These are phyloP conservation scores for Lycocerus yunnanus DNA, from an alignment of 2,888 invertebrate species.

Conservation along the genomic window DNA sequence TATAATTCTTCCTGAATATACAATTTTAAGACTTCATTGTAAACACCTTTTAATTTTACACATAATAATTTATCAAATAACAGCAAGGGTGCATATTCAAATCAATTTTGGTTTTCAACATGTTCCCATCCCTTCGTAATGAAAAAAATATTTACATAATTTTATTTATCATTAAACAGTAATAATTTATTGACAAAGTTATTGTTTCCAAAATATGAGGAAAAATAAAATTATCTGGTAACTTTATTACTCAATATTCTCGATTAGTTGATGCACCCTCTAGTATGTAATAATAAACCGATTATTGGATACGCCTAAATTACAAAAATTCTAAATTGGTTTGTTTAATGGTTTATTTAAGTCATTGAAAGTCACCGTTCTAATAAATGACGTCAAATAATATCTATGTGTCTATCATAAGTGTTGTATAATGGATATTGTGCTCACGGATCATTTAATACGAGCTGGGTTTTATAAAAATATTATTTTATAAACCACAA, in stretches of 20 bases:
- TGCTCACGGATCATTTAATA: slow-evolving; percentile 5
- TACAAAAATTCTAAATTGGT: background rate
- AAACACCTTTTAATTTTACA: background rate
- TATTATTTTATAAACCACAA: background rate
- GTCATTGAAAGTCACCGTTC: background rate
- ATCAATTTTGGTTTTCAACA: background rate
- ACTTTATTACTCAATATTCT: background rate
- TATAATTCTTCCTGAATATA: background rate
- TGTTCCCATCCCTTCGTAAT: background rate
- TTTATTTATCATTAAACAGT: background rate
- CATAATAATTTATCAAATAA: background rate
- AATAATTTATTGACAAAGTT: background rate
- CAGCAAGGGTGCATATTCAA: background rate
- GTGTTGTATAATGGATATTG: slow-evolving; percentile 6
- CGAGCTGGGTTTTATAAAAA: background rate
- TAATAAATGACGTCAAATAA: slow-evolving; percentile 5
- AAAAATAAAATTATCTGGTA: background rate
- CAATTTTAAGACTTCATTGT: background rate
- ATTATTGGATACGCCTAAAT: background rate
- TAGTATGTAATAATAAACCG: background rate
- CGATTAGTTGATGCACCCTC: background rate
- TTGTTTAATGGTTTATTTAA: background rate
- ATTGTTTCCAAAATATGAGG: background rate
- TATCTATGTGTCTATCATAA: background rate
- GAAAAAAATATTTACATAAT: background rate